Base-by-base conservation (phyloP, 2,888 invertebrate species). In the Gastracanthus pulcherrimus region DNA sequence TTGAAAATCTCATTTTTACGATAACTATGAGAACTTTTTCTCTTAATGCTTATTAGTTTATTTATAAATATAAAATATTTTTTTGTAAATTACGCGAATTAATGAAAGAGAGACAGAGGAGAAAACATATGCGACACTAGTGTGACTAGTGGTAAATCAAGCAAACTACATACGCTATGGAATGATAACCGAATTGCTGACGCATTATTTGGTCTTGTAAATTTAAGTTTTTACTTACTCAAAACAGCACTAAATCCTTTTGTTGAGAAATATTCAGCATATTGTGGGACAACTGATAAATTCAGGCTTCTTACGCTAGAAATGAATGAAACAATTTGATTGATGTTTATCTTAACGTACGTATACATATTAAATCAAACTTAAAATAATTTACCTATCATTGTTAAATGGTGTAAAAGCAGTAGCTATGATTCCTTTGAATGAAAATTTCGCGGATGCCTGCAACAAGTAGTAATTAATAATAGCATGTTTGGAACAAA, bases 241-340 rank as follows among this genome's bases (percentile, higher is more conserved):
- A 96, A 96, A 83, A 96, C 92, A 38, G 96, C 93, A 3, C 94
- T 95, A 80, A 93, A 93, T 66, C 96, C 93, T 41, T 94, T 94
- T 69, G 93, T 92, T 34, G 93, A 92, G 66, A 96, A 92, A 88
- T 93, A 95, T 84, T 94, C 92, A 0, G 95, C 95, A 89, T 96
- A 97, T 1, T 91, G 87, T 3, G 94, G 93, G 72, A 96, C 94
- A 2, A 92, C 89, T 0, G 91, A 89, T 77, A 93, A 81, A 67
- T 90, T 87, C 31, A 90, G 48, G 1, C 81, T 76, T 36, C 69
- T 81, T 5, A 64, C 45, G 48, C 86, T 85, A 6, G 7, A 41
- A 23, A 64, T 31, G 2, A 29, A 58, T 29, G 29, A 13, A 29
- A 58, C n/a, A n/a, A n/a, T n/a, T n/a, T n/a, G n/a, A n/a, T n/a